Percentiles rank a stretch among this genome's conserved stretches.
These are phyloP conservation scores for Melanotaenia boesemani DNA, from an alignment of 2,797 vertebrate species.

Conservation along the genomic window DNA sequence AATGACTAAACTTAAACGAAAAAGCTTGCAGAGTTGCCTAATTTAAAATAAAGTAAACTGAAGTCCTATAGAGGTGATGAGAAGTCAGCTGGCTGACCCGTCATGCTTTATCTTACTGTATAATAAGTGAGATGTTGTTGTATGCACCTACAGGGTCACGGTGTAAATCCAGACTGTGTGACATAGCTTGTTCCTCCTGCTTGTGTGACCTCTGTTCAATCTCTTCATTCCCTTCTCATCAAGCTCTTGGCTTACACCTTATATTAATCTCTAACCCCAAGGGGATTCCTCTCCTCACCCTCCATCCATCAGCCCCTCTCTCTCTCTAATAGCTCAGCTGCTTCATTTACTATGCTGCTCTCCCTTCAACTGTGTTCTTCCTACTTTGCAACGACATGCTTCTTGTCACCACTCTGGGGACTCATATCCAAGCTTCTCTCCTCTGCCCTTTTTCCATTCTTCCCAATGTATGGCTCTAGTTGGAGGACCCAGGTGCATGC, in stretches of 20 bases:
- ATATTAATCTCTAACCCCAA: conserved; percentile 42
- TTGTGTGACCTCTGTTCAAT: conserved; percentile 1
- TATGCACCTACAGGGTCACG: conserved; percentile 31
- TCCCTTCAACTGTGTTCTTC: conserved; percentile 31
- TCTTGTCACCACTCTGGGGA: conserved; percentile 61
- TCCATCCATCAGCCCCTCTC: conserved; percentile 30
- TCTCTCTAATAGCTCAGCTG: conserved; percentile 33
- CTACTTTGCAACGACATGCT: conserved; percentile 53
- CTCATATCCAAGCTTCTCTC: conserved; percentile 31
- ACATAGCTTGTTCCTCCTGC: conserved; percentile 33
- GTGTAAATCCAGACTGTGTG: conserved; percentile 51
- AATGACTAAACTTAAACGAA: background rate
- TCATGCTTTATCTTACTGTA: conserved; percentile 42
- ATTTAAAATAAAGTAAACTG: conserved; percentile 3
- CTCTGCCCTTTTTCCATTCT: conserved; percentile 16
- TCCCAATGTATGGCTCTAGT: conserved; percentile 24
- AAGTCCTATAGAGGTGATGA: background rate
- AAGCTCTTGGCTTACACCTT: conserved; percentile 4
- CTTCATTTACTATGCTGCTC: conserved; percentile 39
- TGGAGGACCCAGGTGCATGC: conserved; percentile 73
- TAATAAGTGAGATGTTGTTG: conserved; percentile 36
- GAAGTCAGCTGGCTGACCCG: conserved; percentile 44
- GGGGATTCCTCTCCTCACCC: conserved; percentile 15
- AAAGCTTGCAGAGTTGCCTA: background rate
- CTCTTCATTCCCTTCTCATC: conserved; percentile 29